A percentile compares a stretch with the other conserved stretches of the same genome.
Evolutionary conservation across 2,113 vertebrate genomes (phyloP).

Genomic region (Chiloscyllium plagiosum): DNA sequence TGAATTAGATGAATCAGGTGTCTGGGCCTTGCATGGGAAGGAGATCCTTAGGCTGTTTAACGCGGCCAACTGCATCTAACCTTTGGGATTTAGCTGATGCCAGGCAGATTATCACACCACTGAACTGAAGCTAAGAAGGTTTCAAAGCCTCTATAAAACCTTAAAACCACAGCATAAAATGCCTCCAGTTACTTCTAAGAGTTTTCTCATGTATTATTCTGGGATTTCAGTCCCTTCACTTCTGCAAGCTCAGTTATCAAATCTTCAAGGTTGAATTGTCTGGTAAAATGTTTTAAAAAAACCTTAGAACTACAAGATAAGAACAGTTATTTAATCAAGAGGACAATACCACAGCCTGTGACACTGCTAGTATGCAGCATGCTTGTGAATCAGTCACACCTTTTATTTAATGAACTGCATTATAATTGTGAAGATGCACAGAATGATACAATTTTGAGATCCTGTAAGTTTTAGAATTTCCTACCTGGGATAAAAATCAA

Average conservation of each 20-base stretch:
- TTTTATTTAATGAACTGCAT: background rate
- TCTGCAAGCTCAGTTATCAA: background rate
- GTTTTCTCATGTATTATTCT: background rate
- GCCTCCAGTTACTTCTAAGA: background rate
- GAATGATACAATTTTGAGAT: background rate
- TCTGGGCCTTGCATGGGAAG: background rate
- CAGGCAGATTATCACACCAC: slow-evolving; percentile 44
- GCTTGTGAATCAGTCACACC: background rate
- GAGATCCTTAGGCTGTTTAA: background rate
- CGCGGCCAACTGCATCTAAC: background rate
- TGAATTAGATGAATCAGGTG: background rate
- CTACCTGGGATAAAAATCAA: background rate
- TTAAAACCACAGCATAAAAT: background rate
- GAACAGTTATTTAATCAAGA: background rate
- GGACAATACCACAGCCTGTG: background rate
- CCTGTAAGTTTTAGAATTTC: background rate
- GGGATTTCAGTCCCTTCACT: background rate
- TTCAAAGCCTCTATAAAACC: background rate
- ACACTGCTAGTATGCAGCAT: background rate
- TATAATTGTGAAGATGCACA: background rate
- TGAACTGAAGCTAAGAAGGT: background rate
- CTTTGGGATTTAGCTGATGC: slow-evolving; percentile 45
- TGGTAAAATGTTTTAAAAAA: background rate
- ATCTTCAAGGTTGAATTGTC: background rate
- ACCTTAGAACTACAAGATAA: background rate